These are phyloP conservation scores for Chamaetylas fuelleborni DNA, from an alignment of 2,113 vertebrate species.

Conservation along the genomic window DNA sequence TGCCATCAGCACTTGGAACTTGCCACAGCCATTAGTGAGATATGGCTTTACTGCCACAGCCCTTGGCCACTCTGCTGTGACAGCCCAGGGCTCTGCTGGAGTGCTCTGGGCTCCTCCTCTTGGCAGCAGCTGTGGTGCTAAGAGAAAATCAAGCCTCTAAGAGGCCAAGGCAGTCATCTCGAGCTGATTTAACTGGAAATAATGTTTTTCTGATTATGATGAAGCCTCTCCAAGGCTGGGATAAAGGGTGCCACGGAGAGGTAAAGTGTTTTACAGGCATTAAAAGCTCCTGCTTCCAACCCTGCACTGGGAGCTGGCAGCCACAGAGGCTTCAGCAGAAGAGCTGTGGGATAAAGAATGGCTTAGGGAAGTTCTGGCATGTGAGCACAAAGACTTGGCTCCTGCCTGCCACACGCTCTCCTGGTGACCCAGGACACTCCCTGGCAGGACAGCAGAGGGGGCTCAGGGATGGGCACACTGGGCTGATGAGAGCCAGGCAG, in stretches of 20 bases:
- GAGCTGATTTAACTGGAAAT: neutral
- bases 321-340: neutral
- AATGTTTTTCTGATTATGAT: constrained; percentile 27
- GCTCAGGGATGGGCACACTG: neutral
- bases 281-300: neutral
- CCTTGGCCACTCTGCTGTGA: neutral
- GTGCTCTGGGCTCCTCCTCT: neutral
- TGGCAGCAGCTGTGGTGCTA: neutral
- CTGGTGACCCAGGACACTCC: neutral
- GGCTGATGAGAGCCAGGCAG: neutral
- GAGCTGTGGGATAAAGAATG: neutral
- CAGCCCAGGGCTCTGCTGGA: neutral
- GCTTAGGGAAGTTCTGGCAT: neutral
- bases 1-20: constrained; percentile 30
- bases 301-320: neutral
- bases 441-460: neutral
- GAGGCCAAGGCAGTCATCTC: constrained; percentile 3
- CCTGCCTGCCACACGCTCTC: neutral
- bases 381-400: neutral
- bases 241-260: neutral
- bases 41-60: neutral
- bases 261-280: neutral
- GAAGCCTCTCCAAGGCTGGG: neutral
- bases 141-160: neutral
- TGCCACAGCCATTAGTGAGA: constrained; percentile 7